Conservation (phyloP, 2,888 invertebrate genomes). For the Philereme transversata region DNA sequence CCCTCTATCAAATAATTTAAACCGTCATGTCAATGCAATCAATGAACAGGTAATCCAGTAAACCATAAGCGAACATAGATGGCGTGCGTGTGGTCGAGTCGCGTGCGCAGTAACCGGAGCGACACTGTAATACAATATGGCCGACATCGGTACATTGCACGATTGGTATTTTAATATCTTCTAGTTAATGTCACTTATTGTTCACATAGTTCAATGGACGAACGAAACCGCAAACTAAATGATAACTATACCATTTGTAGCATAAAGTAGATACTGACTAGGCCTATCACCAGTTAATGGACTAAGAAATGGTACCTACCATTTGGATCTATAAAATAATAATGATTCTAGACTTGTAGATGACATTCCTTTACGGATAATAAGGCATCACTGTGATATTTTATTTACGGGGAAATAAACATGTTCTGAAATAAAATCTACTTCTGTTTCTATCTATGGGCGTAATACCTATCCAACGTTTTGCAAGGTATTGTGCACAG, state of each 20-base stretch:
- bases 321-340: no score
- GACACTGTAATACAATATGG: constrained; percentile 83
- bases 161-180: constrained; percentile 81
- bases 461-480: no score
- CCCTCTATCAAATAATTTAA: constrained; percentile 21
- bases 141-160: constrained; percentile 76
- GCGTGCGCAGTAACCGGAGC: constrained; percentile 81
- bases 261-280: no score
- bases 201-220: constrained; percentile 72
- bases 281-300: no score
- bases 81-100: constrained; percentile 82
- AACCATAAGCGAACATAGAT: constrained; percentile 66
- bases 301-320: no score
- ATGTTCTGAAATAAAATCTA: no score
- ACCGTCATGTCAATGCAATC: constrained; percentile 45
- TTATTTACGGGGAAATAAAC: no score
- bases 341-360: no score
- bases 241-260: not conserved
- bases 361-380: no score
- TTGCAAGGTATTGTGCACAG: no score
- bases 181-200: constrained; percentile 78
- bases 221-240: constrained; percentile 55
- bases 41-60: constrained; percentile 50
- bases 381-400: no score
- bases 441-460: no score